Base-by-base conservation (phyloP, 2,888 invertebrate species). In the Watsonalla binaria region DNA sequence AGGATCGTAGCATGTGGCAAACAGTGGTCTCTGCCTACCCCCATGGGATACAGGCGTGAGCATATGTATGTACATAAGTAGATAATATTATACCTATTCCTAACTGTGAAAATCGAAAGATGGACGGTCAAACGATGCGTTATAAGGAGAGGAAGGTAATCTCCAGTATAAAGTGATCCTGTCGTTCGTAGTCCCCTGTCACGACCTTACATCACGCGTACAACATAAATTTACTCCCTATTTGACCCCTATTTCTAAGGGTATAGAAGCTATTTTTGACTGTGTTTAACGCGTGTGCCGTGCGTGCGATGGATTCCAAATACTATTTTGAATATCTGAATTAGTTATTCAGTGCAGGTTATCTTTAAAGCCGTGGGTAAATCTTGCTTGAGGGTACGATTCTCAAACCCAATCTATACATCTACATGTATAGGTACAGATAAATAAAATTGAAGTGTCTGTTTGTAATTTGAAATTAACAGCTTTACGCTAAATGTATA, bases 251-350 rank as follows among this genome's bases (percentile, higher is more conserved):
- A 49, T 49, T 37, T 9, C 15, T 9, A 9, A 49, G 5, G 6
- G 6, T 0, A 37, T 49, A 49, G 15, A 49, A 37, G 49, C 34
- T 39, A 39, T 49, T 39, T 14, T 49, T 37, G 33, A 7, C 7
- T 11, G 9, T 42, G 39, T 14, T 49, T 2, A 37, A 37, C 37
- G 9, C 15, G 13, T 37, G 13, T 13, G 14, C 2, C 14, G 39
- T 49, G 49, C 49, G 49, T 49, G 49, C 13, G 49, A 37, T 37
- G 49, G 37, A 33, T 49, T 37, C 37, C 15, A 37, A 49, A 15
- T 34, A 34, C 34, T 13, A 51, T 63, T 54, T 56, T 54, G 54
- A 56, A 57, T 63, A 60, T 54, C 55, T 52, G 47, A 60, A 54
- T 60, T 54, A 54, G 35, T 37, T 37, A 49, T 49, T 49, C 49